Conservation (phyloP, 2,888 invertebrate genomes). For the Pterostichus madidus region DNA sequence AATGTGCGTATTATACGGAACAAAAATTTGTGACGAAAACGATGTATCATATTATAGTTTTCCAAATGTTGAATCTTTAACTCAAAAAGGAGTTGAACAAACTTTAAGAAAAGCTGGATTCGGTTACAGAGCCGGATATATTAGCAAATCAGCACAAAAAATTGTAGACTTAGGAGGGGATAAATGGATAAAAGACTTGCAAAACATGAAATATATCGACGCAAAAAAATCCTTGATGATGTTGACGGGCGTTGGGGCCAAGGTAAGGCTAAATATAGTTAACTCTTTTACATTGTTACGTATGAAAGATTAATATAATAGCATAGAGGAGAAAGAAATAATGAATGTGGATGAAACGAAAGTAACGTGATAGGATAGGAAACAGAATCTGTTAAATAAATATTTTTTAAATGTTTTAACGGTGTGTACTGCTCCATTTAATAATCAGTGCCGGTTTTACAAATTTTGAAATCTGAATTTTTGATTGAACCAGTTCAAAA, state of each 20-base stretch:
- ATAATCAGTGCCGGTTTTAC: no score
- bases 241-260: constrained; percentile 94
- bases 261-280: constrained; percentile 80
- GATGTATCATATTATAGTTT: constrained; percentile 86
- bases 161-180: constrained; percentile 85
- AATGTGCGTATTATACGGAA: constrained; percentile 89
- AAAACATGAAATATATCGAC: constrained; percentile 84
- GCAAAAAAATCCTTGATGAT: constrained; percentile 87
- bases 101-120: constrained; percentile 87
- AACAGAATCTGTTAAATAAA: no score
- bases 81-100: constrained; percentile 83
- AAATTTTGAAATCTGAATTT: no score
- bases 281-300: no score
- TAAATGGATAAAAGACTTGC: constrained; percentile 86
- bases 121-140: constrained; percentile 94
- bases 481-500: no score
- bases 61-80: constrained; percentile 85
- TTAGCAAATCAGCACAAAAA: constrained; percentile 85
- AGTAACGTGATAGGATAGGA: no score
- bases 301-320: no score
- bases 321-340: no score
- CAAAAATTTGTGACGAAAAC: constrained; percentile 84
- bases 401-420: no score
- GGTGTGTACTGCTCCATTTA: no score
- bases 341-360: no score